These are phyloP conservation scores for Cepphus grylle DNA, from an alignment of 2,113 vertebrate genomes.

Conservation along the genomic window DNA sequence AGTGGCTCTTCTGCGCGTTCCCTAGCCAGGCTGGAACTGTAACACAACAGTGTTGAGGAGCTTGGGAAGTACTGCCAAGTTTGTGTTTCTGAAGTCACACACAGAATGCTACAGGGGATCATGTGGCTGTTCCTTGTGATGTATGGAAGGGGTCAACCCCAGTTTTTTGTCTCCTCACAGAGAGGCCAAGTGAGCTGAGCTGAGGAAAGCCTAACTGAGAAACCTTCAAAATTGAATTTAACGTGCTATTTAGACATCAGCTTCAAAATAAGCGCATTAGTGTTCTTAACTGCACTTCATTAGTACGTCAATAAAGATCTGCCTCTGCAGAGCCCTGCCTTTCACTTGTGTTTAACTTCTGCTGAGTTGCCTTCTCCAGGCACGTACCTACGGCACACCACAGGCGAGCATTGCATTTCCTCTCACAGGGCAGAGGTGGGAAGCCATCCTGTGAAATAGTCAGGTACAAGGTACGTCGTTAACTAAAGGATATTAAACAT, in stretches of 20 bases:
- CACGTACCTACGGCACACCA: fast-evolving
- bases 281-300: background rate
- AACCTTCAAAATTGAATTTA: background rate
- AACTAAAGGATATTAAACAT: background rate
- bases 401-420: background rate
- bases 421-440: background rate
- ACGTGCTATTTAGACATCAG: fast-evolving
- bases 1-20: background rate
- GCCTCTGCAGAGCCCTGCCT: background rate
- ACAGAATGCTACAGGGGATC: background rate
- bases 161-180: fast-evolving
- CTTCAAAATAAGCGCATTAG: background rate
- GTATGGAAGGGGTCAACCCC: background rate
- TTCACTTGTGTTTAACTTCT: background rate
- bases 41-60: background rate
- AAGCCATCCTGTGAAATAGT: background rate
- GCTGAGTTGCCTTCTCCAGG: background rate
- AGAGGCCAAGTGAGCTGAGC: background rate
- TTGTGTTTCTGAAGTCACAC: background rate
- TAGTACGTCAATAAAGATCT: background rate
- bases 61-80: background rate
- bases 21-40: background rate
- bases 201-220: background rate
- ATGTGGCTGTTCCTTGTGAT: background rate
- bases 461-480: background rate